Percentiles rank a stretch among this genome's conserved stretches.
phyloP scores from a whole-genome alignment of 92 coral and sea anemone species.

The Diadumene lineata region DNA sequence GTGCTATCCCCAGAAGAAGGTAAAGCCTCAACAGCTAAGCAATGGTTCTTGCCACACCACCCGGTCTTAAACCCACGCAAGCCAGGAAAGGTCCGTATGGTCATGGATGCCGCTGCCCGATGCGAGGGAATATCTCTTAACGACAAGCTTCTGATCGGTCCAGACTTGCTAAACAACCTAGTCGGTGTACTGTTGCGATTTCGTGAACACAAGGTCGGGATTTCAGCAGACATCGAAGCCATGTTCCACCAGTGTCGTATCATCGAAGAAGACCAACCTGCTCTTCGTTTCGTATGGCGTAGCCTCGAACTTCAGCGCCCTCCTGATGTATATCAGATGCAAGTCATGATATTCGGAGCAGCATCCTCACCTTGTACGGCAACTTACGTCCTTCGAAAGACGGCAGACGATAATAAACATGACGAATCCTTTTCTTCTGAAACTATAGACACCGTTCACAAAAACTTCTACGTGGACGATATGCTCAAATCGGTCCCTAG shows the following conservation, averaged over 20 bases:
- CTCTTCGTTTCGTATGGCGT: constrained; percentile 70
- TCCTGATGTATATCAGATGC: constrained; percentile 67
- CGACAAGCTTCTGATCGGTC: constrained; percentile 34
- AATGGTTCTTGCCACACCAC: constrained; percentile 51
- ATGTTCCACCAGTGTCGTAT: constrained; percentile 57
- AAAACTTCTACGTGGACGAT: no score
- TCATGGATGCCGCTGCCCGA: constrained; percentile 57
- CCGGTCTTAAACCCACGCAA: constrained; percentile 50
- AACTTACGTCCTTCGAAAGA: constrained; percentile 61
- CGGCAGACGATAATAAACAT: constrained; percentile 57
- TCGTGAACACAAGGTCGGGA: constrained; percentile 49
- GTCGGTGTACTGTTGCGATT: constrained; percentile 58
- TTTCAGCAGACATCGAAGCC: constrained; percentile 71
- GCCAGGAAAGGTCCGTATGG: constrained; percentile 48
- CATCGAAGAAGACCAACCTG: constrained; percentile 52
- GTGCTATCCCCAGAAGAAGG: constrained; percentile 51
- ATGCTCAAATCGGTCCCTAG: constrained; percentile 51
- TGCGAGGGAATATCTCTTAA: constrained; percentile 39
- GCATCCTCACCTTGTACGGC: constrained; percentile 70
- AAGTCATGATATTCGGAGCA: constrained; percentile 61
- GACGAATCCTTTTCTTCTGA: constrained; percentile 38
- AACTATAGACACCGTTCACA: constrained; percentile 34
- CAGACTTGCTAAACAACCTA: constrained; percentile 47
- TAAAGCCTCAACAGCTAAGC: constrained; percentile 9
- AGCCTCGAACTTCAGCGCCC: constrained; percentile 35